phyloP scores from a whole-genome alignment of 2,113 vertebrate genomes.

The Myotis brandtii region DNA sequence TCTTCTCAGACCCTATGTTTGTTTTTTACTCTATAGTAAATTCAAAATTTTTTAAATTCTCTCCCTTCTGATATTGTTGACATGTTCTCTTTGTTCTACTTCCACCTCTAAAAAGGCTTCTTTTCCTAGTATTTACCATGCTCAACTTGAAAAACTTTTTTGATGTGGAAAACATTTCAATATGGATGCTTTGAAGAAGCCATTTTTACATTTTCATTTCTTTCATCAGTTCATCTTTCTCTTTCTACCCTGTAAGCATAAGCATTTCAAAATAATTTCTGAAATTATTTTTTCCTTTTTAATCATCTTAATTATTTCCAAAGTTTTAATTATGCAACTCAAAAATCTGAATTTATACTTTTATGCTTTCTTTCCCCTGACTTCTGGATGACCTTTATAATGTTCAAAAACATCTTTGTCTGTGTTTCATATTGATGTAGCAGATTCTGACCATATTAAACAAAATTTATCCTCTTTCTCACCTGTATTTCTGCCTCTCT shows the following conservation, averaged over 20 bases:
- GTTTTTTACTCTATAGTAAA: not conserved
- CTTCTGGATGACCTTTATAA: not conserved
- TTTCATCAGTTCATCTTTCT: constrained; percentile 24
- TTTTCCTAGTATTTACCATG: not conserved
- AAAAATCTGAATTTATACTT: not conserved
- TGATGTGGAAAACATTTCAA: not conserved
- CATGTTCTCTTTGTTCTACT: not conserved
- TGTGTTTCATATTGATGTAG: not conserved
- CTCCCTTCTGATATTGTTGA: not conserved
- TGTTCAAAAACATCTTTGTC: not conserved
- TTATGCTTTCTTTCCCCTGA: not conserved
- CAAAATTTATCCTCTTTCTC: not conserved
- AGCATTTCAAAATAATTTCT: constrained; percentile 16
- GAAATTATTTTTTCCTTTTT: not conserved
- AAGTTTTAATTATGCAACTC: not conserved
- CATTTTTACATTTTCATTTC: constrained; percentile 2
- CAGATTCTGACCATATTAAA: not conserved
- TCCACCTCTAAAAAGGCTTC: not conserved
- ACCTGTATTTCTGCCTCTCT: not conserved
- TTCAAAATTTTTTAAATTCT: not conserved
- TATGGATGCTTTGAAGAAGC: not conserved
- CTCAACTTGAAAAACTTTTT: not conserved
- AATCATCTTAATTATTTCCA: constrained; percentile 30
- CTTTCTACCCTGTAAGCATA: not conserved
- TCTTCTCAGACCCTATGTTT: not conserved